Evolutionary conservation across 2,113 vertebrate genomes (phyloP).

Genomic region (Phrynosoma blainvillii): DNA sequence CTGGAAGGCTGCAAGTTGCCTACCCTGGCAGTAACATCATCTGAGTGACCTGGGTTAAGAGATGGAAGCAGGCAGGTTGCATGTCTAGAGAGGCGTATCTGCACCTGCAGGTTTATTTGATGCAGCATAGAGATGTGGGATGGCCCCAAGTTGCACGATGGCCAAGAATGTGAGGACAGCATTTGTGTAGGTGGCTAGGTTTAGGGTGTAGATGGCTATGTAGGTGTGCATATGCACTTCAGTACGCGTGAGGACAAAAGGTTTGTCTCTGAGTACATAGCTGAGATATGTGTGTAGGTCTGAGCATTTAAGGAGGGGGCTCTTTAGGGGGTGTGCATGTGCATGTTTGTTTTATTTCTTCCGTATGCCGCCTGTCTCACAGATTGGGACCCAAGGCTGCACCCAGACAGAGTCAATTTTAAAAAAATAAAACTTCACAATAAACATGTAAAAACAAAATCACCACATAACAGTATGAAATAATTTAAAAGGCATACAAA

Average conservation of each 20-base stretch:
- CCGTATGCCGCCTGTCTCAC: no score
- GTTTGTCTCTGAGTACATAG: constrained; percentile 1
- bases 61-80: no score
- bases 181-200: constrained; percentile 1
- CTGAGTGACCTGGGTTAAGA: no score
- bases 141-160: background rate
- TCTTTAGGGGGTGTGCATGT: background rate
- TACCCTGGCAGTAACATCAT: no score
- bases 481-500: no score
- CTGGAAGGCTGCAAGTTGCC: no score
- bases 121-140: background rate
- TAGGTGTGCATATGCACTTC: background rate
- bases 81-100: no score
- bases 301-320: background rate
- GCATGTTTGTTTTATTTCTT: background rate
- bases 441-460: no score
- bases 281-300: background rate
- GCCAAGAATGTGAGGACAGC: background rate
- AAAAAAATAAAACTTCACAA: no score
- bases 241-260: background rate
- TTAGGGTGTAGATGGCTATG: background rate
- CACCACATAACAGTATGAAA: no score
- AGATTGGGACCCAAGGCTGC: no score
- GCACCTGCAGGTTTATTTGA: background rate
- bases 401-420: no score